Conservation (phyloP, 2,797 vertebrate species). For the Spinus olivaceus region DNA sequence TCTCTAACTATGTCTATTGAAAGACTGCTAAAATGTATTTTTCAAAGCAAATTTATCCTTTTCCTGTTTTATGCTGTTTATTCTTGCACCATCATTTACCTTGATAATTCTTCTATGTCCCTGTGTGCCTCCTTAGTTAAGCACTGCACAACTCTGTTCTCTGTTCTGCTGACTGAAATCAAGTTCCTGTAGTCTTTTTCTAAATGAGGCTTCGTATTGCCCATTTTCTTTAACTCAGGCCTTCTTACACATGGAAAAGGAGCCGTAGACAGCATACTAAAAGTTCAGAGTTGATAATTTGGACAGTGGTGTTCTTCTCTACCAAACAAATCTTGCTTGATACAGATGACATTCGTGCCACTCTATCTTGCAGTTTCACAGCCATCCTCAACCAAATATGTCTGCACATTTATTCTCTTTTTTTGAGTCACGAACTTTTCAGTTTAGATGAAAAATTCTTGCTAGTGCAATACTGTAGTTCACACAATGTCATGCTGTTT, state of each 20-base stretch:
- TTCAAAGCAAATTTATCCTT: neutral
- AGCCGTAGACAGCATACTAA: neutral
- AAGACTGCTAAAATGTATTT: neutral
- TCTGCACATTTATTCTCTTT: neutral
- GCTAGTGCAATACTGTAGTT: neutral
- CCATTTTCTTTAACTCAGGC: neutral
- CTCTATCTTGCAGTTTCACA: neutral
- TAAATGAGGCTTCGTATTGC: neutral
- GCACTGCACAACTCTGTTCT: neutral
- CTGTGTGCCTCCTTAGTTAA: neutral
- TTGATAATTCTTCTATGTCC: neutral
- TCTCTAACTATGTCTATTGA: neutral
- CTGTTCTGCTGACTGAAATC: neutral
- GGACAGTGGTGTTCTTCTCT: neutral
- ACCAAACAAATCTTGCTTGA: neutral
- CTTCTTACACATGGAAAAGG: neutral
- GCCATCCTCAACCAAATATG: neutral
- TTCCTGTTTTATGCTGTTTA: neutral
- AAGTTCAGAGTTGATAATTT: neutral
- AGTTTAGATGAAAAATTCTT: neutral
- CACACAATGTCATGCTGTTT: neutral
- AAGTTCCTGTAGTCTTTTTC: neutral
- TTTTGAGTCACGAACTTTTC: neutral
- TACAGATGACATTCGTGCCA: accelerated
- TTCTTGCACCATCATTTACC: neutral